These are phyloP conservation scores for Plebejus argus DNA, from an alignment of 2,888 invertebrate genomes.

Conservation along the genomic window DNA sequence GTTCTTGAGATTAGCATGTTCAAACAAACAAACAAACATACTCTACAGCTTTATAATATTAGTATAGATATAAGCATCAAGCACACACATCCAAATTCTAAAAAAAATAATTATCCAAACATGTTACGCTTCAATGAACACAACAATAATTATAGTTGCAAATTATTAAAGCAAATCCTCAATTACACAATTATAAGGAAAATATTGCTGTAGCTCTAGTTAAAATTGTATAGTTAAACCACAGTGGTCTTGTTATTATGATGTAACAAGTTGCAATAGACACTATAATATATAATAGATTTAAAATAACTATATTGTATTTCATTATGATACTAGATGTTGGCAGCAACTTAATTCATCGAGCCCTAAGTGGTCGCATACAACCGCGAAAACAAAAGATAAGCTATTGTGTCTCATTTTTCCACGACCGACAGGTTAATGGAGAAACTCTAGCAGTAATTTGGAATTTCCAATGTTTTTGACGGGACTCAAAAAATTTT, in stretches of 20 bases:
- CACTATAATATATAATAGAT: background rate
- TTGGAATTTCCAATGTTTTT: too few relatives aligned
- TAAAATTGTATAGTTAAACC: background rate
- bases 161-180: background rate
- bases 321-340: background rate
- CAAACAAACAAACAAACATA: too few relatives aligned
- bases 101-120: background rate
- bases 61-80: background rate
- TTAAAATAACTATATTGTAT: background rate
- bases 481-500: too few relatives aligned
- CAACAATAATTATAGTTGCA: background rate
- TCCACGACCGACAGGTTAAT: too few relatives aligned
- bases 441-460: too few relatives aligned
- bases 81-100: background rate
- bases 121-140: background rate
- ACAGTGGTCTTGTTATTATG: background rate
- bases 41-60: too few relatives aligned
- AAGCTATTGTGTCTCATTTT: too few relatives aligned
- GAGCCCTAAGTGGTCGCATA: too few relatives aligned
- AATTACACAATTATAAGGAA: background rate
- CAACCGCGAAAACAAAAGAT: too few relatives aligned
- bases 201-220: background rate
- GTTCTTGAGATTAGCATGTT: too few relatives aligned
- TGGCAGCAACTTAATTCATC: background rate
- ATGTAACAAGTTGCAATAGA: slow-evolving; percentile 12